Percentiles rank a stretch among this genome's conserved stretches.
Conservation (phyloP, 2,888 invertebrate species). For the Operophtera brumata region DNA sequence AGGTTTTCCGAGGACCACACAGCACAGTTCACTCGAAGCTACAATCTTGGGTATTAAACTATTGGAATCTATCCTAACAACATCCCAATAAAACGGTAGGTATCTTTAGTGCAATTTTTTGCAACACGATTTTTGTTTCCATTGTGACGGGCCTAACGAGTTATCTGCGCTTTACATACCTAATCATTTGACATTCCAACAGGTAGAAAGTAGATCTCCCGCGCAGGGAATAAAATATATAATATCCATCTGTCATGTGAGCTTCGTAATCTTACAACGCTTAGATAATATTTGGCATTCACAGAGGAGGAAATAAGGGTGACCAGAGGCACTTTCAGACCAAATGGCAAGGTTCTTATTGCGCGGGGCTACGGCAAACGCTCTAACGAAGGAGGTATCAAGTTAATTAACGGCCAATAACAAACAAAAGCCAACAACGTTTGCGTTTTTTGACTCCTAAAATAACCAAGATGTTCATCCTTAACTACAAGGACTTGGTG, state of each 20-base stretch:
- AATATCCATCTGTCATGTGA: not conserved
- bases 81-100: too few species aligned
- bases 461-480: not conserved
- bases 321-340: slow-evolving; percentile 65
- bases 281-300: slow-evolving; percentile 45
- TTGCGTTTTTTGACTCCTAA: not conserved
- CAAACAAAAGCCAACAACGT: not conserved
- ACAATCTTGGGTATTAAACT: too few species aligned
- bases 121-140: too few species aligned
- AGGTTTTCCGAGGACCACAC: too few species aligned
- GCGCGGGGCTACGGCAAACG: slow-evolving; percentile 68
- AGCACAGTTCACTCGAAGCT: too few species aligned
- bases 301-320: slow-evolving; percentile 72
- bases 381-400: slow-evolving; percentile 42
- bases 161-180: not conserved
- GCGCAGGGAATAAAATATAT: not conserved
- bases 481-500: not conserved
- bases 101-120: too few species aligned
- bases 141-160: too few species aligned
- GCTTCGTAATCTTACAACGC: slow-evolving; percentile 26
- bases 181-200: not conserved
- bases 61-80: too few species aligned
- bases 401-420: not conserved
- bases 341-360: slow-evolving; percentile 66
- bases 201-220: not conserved